These are phyloP conservation scores for Holacanthus passer DNA, from an alignment of 2,113 vertebrate genomes.

Conservation along the genomic window DNA sequence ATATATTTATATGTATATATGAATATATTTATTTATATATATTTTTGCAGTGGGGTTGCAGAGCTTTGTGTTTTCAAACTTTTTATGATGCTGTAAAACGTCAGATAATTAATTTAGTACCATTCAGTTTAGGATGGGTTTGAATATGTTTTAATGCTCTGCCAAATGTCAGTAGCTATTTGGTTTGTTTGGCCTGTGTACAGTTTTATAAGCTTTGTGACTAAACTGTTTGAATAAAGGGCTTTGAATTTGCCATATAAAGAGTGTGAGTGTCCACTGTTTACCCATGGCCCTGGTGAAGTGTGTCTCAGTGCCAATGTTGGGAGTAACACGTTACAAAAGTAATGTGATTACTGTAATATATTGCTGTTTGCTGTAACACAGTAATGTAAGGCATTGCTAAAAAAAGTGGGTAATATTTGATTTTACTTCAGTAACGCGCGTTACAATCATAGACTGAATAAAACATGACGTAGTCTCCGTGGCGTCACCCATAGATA, in stretches of 20 bases:
- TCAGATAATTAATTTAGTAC: background rate
- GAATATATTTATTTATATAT: background rate
- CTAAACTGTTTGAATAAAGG: conserved; percentile 16
- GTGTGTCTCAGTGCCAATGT: too few relatives aligned
- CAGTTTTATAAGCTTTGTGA: conserved; percentile 30
- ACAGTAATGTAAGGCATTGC: too few relatives aligned
- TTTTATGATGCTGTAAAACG: conserved; percentile 16
- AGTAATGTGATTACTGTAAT: too few relatives aligned
- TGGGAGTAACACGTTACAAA: too few relatives aligned
- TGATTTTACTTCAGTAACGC: too few relatives aligned
- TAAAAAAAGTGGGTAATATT: too few relatives aligned
- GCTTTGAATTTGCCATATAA: background rate
- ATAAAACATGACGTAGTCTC: too few relatives aligned
- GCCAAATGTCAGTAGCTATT: background rate
- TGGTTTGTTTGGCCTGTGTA: background rate
- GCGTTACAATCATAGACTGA: too few relatives aligned
- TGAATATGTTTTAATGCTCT: background rate
- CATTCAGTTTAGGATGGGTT: background rate
- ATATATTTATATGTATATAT: background rate
- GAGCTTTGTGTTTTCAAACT: background rate
- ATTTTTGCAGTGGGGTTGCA: background rate
- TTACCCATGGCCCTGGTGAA: too few relatives aligned
- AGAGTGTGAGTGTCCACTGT: background rate
- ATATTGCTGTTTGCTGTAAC: too few relatives aligned
- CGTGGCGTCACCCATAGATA: too few relatives aligned